Conservation (phyloP, 2,888 invertebrate genomes). For the Keiferia lycopersicella region DNA sequence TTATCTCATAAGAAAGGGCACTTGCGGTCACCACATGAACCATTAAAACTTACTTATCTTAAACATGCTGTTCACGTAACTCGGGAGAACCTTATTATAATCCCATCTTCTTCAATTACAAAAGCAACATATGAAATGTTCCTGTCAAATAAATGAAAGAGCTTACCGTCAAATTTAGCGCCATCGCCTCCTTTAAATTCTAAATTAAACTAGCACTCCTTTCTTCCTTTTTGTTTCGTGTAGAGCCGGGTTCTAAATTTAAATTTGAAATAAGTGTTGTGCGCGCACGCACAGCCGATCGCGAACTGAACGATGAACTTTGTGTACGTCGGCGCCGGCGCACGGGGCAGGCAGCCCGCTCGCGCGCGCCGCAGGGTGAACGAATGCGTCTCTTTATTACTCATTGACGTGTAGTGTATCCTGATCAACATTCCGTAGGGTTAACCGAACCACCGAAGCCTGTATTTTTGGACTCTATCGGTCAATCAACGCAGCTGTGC, state of each 20-base stretch:
- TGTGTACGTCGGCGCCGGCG: conserved; percentile 42
- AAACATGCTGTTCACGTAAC: conserved; percentile 32
- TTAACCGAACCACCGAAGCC: conserved; percentile 47
- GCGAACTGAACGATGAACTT: conserved; percentile 67
- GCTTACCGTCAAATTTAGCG: conserved; percentile 62
- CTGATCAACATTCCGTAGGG: conserved; percentile 61
- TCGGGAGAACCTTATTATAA: conserved; percentile 31
- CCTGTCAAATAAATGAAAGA: conserved; percentile 32
- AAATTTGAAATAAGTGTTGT: conserved; percentile 39
- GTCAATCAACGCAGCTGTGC: conserved; percentile 46
- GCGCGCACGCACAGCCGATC: conserved; percentile 58
- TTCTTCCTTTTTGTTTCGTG: conserved; percentile 56
- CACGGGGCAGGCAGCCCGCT: conserved; percentile 37
- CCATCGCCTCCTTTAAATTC: conserved; percentile 62
- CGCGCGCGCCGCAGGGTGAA: conserved; percentile 42
- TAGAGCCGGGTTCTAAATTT: conserved; percentile 45
- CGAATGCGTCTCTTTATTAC: conserved; percentile 52
- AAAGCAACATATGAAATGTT: conserved; percentile 7
- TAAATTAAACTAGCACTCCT: conserved; percentile 68
- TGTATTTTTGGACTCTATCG: conserved; percentile 61
- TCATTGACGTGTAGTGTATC: conserved; percentile 44
- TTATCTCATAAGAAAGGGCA: conserved; percentile 18
- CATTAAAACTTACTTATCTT: conserved; percentile 28
- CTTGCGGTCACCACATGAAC: conserved; percentile 16
- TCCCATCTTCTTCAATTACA: conserved; percentile 26